Evolutionary conservation across 2,888 invertebrate species (phyloP).

Genomic region (Agriopis aurantiaria): DNA sequence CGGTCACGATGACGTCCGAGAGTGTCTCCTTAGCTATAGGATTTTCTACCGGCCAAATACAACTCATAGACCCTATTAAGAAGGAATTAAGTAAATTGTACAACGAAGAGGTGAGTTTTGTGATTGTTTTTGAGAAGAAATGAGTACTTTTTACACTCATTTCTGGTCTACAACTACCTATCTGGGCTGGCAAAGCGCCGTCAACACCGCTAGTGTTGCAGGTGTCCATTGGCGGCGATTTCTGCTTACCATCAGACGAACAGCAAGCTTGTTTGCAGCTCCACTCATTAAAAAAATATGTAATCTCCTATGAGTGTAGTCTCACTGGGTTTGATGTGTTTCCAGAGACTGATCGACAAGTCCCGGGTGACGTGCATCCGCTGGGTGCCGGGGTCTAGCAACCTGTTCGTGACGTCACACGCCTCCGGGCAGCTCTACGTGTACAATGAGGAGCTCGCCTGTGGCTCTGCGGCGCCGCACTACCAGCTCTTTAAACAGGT

Average conservation of each 20-base stretch:
- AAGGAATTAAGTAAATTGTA: constrained; percentile 98
- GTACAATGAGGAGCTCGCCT: constrained; percentile 97
- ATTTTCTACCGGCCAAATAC: constrained; percentile 99
- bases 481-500: constrained; percentile 95
- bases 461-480: constrained; percentile 95
- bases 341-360: constrained; percentile 96
- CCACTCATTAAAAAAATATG: too few species aligned
- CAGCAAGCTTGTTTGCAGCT: too few species aligned
- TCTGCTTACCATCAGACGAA: too few species aligned
- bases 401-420: constrained; percentile 97
- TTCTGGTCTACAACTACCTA: too few species aligned
- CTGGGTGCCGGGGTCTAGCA: constrained; percentile 98
- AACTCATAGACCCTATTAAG: constrained; percentile 98
- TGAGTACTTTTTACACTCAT: too few species aligned
- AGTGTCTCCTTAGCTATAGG: constrained; percentile 97
- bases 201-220: too few species aligned
- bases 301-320: neutral
- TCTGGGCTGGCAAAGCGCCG: too few species aligned
- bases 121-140: too few species aligned
- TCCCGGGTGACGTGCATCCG: constrained; percentile 98
- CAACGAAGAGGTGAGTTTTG: constrained; percentile 97
- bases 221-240: too few species aligned
- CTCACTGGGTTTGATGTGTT: constrained; percentile 44
- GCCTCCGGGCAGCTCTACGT: constrained; percentile 98
- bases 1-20: constrained; percentile 92